Evolutionary conservation across 2,797 vertebrate genomes (phyloP), one percentile per base, ranked within the genome.

Genomic region (Nyctalus aviator): DNA sequence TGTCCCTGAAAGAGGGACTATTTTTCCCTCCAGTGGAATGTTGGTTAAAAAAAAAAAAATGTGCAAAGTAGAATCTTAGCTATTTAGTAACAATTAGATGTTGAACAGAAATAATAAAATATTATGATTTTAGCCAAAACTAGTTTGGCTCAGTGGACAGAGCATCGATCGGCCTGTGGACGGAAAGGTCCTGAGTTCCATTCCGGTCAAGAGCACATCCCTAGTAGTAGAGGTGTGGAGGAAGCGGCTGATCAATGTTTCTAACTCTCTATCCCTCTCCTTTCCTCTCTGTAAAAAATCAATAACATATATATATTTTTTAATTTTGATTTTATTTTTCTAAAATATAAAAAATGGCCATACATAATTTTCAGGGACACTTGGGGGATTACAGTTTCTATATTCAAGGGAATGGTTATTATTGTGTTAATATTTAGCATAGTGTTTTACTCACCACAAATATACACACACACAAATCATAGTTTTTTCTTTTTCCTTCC

Each of bases 271-370:
- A 44, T 44, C 44, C 44, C 44, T 44, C 44, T 44, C 44, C 44
- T 11, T 44, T 44, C 4, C 44, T 44, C 44, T 44, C 44, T 44
- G 44, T 44, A 44, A 44, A 44, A 44, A 44, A 44, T 44, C 44
- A 44, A 44, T 44, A 44, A 44, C 8, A 44, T 44, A 44, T 44
- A 44, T 44, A 44, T 44, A 11, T 44, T 44, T 44, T 44, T 32
- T 76, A 73, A 73, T 59, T 92, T 20, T 82, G n/a, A 89, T 44
- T 87, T 88, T 87, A 41, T 21, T 89, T 69, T 73, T 15, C 23
- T 62, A 53, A 62, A 81, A 68, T 48, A 18, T 68, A 84, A 68
- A 91, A 59, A 59, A 30, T 41, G 12, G 2, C 84, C 25, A 35
- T 88, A 48, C 0, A 32, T 82, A 68, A 82, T 17, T 85, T 88